phyloP scores from a whole-genome alignment of 2,113 vertebrate species.

The Odocoileus hemionus region DNA sequence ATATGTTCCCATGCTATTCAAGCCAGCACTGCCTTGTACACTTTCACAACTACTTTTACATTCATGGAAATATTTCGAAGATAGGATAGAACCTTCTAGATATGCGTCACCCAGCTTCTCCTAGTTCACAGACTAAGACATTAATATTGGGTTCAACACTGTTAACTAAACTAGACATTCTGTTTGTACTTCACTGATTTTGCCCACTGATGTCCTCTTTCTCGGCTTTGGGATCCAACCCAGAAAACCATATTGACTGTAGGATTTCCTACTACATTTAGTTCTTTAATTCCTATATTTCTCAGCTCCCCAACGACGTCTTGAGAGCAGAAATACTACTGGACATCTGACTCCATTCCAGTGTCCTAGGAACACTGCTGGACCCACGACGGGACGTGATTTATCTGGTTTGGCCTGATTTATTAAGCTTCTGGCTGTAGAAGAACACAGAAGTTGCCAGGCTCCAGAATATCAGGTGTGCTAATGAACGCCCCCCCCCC shows the following conservation, averaged over 20 bases:
- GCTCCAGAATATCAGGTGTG: constrained; percentile 51
- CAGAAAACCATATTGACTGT: rapidly evolving
- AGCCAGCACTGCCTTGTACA: background rate
- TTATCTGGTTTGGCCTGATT: background rate
- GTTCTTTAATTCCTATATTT: background rate
- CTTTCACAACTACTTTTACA: background rate
- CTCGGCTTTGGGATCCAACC: background rate
- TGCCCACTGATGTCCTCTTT: background rate
- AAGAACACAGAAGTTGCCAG: constrained; percentile 36
- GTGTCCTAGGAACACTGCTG: background rate
- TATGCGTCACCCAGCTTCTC: rapidly evolving
- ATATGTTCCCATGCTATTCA: rapidly evolving
- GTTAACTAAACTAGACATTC: background rate
- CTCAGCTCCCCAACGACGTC: rapidly evolving
- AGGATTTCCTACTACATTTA: too few relatives aligned
- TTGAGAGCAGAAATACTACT: background rate
- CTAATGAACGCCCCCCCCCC: constrained; percentile 49
- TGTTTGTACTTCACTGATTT: background rate
- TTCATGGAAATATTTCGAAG: background rate
- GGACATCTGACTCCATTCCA: background rate
- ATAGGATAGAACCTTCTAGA: background rate
- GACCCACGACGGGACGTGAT: rapidly evolving
- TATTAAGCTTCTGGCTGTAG: background rate
- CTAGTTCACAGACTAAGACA: background rate
- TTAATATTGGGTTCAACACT: background rate